Evolutionary conservation across 2,113 vertebrate species (phyloP), one percentile per base, ranked within the genome.

Genomic region (Corydoras sp.): DNA sequence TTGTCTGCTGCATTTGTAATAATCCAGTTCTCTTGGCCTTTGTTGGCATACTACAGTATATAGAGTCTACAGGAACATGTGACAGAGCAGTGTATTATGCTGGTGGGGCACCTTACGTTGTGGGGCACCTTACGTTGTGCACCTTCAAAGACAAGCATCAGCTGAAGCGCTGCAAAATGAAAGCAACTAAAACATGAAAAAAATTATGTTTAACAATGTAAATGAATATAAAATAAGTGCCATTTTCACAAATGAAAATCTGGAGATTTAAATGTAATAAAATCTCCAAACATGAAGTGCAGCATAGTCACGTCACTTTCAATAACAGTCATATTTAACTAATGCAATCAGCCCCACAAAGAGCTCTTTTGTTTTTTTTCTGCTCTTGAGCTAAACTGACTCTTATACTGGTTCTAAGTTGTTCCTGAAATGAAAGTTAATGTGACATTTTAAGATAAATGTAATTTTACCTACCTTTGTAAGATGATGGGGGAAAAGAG

Each of bases 1-100:
- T 88, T 86, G 86, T 85, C 77, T 68, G 73, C 81, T 83, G 83
- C 81, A 84, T 88, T 86, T 86, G 85, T 87, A 86, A 81, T 83
- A 85, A 85, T 87, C 83, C 86, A 84, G 81, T 83, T 82, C 77
- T 63, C 51, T 11, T 79, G 70, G 59, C 71, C 18, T 24, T 51
- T 70, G 70, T 60, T 35, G 56, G 54, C 74, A 65, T 53, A 51
- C 49, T 61, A 56, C 61, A 62, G 69, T 75, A 67, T 60, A 63
- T 18, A 73, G 68, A 74, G 66, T 51, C 58, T 35, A 24, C 12
- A 60, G 49, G 61, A 51, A 75, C 43, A 72, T 67, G 58, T 53
- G 51, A 24, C 18, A 24, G 18, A 24, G 18, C 18, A 24, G 18
- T 24, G 18, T 24, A 24, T 24, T 24, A 24, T 24, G 18, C 18